phyloP scores from a whole-genome alignment of 2,888 invertebrate species.

The Heliconius erato region DNA sequence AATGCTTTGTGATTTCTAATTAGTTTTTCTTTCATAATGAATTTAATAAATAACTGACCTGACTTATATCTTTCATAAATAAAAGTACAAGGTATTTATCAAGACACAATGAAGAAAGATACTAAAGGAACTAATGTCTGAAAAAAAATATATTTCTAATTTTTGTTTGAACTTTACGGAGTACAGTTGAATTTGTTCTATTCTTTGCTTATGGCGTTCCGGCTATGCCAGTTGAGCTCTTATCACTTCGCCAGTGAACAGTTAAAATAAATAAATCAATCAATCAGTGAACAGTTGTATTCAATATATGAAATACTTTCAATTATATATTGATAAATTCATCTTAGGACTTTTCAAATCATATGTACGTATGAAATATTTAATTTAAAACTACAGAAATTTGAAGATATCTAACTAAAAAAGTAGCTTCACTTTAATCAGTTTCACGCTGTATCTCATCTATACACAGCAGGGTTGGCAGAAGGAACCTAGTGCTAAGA shows the following conservation, averaged over 20 bases:
- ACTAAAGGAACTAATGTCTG: not conserved
- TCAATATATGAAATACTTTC: not conserved
- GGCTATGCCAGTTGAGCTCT: no score
- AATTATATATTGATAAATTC: not conserved
- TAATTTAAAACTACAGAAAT: not conserved
- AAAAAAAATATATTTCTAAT: not conserved
- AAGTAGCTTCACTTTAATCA: no score
- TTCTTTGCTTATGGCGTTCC: no score
- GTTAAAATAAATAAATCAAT: no score
- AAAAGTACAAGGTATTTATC: not conserved
- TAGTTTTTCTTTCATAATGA: not conserved
- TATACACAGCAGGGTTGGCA: no score
- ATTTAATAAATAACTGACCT: not conserved
- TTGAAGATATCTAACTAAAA: no score
- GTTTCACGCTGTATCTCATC: no score
- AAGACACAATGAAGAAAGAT: not conserved
- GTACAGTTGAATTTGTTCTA: no score
- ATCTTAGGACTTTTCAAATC: no score
- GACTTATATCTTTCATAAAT: not conserved
- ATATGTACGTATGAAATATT: not conserved
- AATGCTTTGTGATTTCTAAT: slow-evolving; percentile 15
- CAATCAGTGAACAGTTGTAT: not conserved
- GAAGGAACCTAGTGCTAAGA: no score
- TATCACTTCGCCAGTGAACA: not conserved
- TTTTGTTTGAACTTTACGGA: not conserved